Base-by-base conservation (phyloP, 2,888 invertebrate genomes). In the Leptopilina syphax region DNA sequence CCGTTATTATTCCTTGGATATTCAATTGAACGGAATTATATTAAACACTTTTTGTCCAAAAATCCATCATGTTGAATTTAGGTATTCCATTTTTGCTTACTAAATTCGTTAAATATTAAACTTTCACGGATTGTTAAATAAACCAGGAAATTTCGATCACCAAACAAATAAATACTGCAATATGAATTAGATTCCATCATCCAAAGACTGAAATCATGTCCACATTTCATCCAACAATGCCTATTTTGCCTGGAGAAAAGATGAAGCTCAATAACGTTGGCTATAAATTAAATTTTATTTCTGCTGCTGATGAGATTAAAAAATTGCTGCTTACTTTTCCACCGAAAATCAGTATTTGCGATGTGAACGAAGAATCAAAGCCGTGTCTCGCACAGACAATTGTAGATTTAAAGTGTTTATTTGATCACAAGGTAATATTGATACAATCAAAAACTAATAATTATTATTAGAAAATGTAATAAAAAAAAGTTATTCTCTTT, bases 261-360 rank as follows among this genome's bases (percentile, higher is more conserved):
- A 44, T 90, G 13, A 82, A 84, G 73, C 85, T 92, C 9, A 84
- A 91, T 78, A 87, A 90, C 79, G 84, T 91, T 13, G 87, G 85
- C 54, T 92, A 90, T 79, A 91, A 90, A 83, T 84, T 92, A 77
- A 87, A 90, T 78, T 92, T 92, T 78, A 88, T 92, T 82, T 90
- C 92, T 13, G 80, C 88, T 8, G 80, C 84, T 73, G 85, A 89
- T 54, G 88, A 90, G 83, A 91, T 92, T 76, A 86, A 86, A 81
- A 85, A 89, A 54, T 85, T 92, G 68, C 77, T 92, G 13, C 65
- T 86, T 27, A 83, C 87, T 12, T 90, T 86, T 80, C 91, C 92
- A 24, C 91, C 90, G n/a, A 91, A 88, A 85, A 85, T 92, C 44
- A 91, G 88, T 81, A 82, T 92, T 54, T 87, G 86, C 54, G 88